phyloP scores from a whole-genome alignment of 2,888 invertebrate species.

The Copidosoma aretas region DNA sequence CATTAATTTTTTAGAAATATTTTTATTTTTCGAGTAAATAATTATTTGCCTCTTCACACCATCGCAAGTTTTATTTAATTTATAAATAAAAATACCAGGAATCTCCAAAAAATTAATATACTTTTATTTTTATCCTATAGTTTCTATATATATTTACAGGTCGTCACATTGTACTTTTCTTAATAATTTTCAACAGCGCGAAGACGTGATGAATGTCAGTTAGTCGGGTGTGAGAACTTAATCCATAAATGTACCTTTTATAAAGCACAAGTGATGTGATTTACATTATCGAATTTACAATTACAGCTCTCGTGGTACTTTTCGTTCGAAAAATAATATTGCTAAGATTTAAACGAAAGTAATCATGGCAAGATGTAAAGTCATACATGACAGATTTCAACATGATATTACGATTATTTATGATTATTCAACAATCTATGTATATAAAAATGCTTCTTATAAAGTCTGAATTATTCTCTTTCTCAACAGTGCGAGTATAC shows the following conservation, averaged over 20 bases:
- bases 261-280: constrained; percentile 29
- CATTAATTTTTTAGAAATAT: background rate
- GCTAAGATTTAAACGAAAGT: constrained; percentile 32
- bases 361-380: constrained; percentile 34
- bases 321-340: constrained; percentile 39
- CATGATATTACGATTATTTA: constrained; percentile 33
- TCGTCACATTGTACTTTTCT: constrained; percentile 34
- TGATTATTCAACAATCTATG: constrained; percentile 39
- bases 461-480: constrained; percentile 35
- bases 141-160: constrained; percentile 34
- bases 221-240: constrained; percentile 29
- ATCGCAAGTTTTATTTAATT: background rate
- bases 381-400: constrained; percentile 21
- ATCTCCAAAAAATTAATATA: constrained; percentile 30
- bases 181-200: constrained; percentile 25
- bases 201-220: constrained; percentile 25
- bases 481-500: constrained; percentile 30
- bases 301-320: constrained; percentile 25
- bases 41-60: background rate
- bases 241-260: constrained; percentile 19
- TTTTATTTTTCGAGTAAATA: background rate
- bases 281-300: constrained; percentile 29
- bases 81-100: constrained; percentile 16
- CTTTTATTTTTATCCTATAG: constrained; percentile 34
- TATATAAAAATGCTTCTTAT: constrained; percentile 35